Base-by-base conservation (phyloP, 1,140 invertebrate species). In the Onthophagus taurus region DNA sequence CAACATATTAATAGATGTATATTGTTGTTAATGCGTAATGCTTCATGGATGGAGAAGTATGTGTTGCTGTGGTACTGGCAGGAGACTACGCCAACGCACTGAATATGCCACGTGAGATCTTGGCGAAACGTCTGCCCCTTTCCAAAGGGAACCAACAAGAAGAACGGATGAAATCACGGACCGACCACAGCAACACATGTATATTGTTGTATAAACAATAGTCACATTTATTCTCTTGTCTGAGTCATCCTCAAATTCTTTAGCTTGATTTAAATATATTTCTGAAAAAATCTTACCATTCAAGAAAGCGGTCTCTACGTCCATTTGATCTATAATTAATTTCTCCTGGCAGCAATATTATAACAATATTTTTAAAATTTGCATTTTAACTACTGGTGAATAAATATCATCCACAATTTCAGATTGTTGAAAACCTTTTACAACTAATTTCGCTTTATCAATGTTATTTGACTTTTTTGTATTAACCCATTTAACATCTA, bases 261-360 rank as follows among this genome's bases (percentile, higher is more conserved):
- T 50, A 24, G 66, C 64, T 36, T 60, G 48, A 31, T 59, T 48
- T 48, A 69, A 61, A 47, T 55, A 67, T 17, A 67, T 59, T 21
- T 58, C 47, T 42, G 66, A 61, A 3, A 61, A 44, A 9, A 68
- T 31, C 14, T 61, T 30, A 5, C 64, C 65, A 53, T 68, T 49
- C 3, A 69, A 36, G 48, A 65, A 69, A 3, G 67, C 67, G 42
- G 63, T 62, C 44, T 62, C 63, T 3, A 69, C 55, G 52, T 70
- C 66, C 37, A 41, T 41, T 45, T 18, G 44, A 5, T 37, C 35
- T 37, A 45, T 24, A 30, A 31, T 12, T 17, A 31, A 33, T 12
- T 35, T 21, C 36, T 45, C 37, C 11, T 35, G 8, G 37, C 43
- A 45, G 24, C 31, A 24, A 19, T 20, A 34, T n/a, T 4, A 23